phyloP scores from a whole-genome alignment of 2,113 vertebrate species.

The Gymnobelideus leadbeateri region DNA sequence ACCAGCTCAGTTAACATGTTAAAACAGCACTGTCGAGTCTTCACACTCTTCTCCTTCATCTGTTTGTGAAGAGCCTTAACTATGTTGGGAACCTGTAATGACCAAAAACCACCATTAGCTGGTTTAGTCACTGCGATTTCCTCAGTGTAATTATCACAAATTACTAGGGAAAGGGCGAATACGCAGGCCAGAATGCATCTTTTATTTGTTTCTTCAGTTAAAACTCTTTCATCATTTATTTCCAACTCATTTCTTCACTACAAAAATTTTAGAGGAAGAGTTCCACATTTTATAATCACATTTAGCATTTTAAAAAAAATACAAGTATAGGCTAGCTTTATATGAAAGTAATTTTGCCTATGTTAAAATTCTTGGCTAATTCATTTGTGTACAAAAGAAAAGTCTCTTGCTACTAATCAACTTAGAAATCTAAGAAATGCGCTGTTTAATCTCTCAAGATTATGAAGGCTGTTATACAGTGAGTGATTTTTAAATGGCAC shows the following conservation, averaged over 20 bases:
- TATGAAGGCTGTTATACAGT: neutral
- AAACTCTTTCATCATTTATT: neutral
- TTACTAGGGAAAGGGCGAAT: slow-evolving; percentile 6
- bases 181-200: neutral
- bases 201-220: neutral
- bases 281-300: neutral
- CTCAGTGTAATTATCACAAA: slow-evolving; percentile 57
- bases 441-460: neutral
- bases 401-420: neutral
- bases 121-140: slow-evolving; percentile 46
- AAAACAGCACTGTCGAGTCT: slow-evolving; percentile 99
- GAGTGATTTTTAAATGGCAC: neutral
- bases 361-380: neutral
- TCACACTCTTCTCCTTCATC: slow-evolving; percentile 99
- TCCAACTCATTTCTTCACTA: neutral
- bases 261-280: no score
- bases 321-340: neutral
- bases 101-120: slow-evolving; percentile 75
- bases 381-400: neutral
- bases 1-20: slow-evolving; percentile 99
- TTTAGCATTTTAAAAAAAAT: neutral
- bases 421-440: neutral
- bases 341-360: neutral
- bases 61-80: slow-evolving; percentile 98
- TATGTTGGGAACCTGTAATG: slow-evolving; percentile 95